These are phyloP conservation scores for Phaethon lepturus DNA, from an alignment of 2,113 vertebrate genomes.

Conservation along the genomic window DNA sequence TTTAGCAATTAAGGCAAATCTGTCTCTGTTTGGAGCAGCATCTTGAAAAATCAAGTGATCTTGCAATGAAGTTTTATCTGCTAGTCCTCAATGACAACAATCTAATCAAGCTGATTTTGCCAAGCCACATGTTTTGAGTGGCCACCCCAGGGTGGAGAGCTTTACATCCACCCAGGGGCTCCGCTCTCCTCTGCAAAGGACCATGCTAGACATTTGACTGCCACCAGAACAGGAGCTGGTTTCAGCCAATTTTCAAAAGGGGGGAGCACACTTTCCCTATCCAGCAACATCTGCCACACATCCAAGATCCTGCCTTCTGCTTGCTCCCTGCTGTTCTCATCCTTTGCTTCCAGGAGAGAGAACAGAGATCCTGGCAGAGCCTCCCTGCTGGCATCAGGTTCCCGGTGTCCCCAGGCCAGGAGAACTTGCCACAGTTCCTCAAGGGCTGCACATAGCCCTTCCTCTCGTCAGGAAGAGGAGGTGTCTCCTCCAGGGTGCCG, in stretches of 20 bases:
- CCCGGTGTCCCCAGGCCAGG: background rate
- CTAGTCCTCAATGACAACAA: background rate
- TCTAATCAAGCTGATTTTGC: background rate
- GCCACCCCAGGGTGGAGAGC: background rate
- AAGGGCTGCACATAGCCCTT: background rate
- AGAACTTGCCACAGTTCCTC: background rate
- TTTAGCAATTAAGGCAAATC: conserved; percentile 27
- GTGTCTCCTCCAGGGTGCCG: background rate
- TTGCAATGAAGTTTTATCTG: background rate
- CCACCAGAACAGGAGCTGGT: background rate
- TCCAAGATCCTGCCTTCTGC: background rate
- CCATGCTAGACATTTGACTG: background rate
- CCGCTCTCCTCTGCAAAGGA: background rate
- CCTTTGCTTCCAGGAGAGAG: background rate
- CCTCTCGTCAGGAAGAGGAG: conserved; percentile 6
- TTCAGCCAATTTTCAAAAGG: background rate
- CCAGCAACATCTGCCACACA: background rate
- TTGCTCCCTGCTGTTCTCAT: conserved; percentile 21
- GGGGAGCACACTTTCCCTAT: background rate
- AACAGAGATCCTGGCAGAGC: conserved; percentile 16
- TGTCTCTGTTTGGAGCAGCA: conserved; percentile 3
- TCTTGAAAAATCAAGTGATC: conserved; percentile 29
- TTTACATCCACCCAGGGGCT: background rate
- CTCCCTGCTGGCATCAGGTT: background rate
- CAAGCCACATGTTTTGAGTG: background rate